Evolutionary conservation across 1,140 invertebrate species (phyloP).

Genomic region (Thaumetopoea pityocampa): DNA sequence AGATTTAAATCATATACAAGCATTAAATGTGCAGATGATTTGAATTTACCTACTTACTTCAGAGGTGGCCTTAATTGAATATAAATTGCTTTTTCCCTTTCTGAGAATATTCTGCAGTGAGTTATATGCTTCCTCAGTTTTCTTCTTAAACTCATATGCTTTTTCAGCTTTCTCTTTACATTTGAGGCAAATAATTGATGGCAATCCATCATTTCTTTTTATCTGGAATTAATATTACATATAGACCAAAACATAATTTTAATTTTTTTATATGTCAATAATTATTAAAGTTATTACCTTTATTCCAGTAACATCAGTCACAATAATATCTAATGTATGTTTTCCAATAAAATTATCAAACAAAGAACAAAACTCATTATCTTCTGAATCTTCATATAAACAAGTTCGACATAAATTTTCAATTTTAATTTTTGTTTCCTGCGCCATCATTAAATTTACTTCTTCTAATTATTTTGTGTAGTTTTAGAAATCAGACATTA

Average conservation of each 20-base stretch:
- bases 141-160: slow-evolving; percentile 48
- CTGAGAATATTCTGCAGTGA: slow-evolving; percentile 22
- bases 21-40: no score
- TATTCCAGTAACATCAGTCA: slow-evolving; percentile 44
- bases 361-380: slow-evolving; percentile 43
- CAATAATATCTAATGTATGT: slow-evolving; percentile 31
- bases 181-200: slow-evolving; percentile 40
- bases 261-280: neutral
- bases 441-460: no score
- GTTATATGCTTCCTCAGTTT: slow-evolving; percentile 39
- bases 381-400: slow-evolving; percentile 47
- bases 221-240: slow-evolving; percentile 26
- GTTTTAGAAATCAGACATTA: no score
- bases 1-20: no score
- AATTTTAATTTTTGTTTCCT: slow-evolving; percentile 32
- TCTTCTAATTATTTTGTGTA: no score
- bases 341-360: slow-evolving; percentile 36
- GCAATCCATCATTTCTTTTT: slow-evolving; percentile 41
- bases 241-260: neutral
- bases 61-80: no score
- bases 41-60: no score
- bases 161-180: slow-evolving; percentile 48
- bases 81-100: slow-evolving; percentile 32
- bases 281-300: slow-evolving; percentile 33
- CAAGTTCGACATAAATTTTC: slow-evolving; percentile 60